Base-by-base conservation (phyloP, 2,797 vertebrate species). In the Phoxinus dragarum region DNA sequence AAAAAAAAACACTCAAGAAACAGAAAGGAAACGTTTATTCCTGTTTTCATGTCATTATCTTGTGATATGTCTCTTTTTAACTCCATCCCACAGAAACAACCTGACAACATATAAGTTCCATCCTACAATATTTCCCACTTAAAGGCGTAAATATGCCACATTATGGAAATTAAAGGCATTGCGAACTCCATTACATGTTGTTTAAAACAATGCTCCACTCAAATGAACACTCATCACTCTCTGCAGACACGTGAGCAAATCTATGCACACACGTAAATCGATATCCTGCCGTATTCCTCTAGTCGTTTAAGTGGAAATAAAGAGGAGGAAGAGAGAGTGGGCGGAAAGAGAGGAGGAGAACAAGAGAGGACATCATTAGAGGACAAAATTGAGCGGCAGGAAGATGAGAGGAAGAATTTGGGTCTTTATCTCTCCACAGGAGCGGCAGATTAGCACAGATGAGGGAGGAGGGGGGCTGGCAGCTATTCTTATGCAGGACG, bases 311-410 rank as follows among this genome's bases (percentile, higher is more conserved):
- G 77, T 85, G 71, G 68, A 80, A 71, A 84, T 49, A 68, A 49
- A 86, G 40, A 80, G 36, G 78, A 56, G 82, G 38, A 80, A 47
- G 59, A 78, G 47, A 47, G 52, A 80, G 82, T 64, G 64, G 69
- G 78, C 3, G 47, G 56, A 84, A 67, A 38, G 38, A 52, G 74
- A 79, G 67, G 64, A 82, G 54, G 64, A 82, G 72, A 89, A 87
- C 88, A 90, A 91, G 91, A 90, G 91, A 93, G 91, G 94, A 92
- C 93, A 80, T 85, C 69, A 80, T 85, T 85, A 85, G 69, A 85
- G 84, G 84, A 85, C 84, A 80, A 80, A 85, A 85, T 80, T 80
- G 77, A 73, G 69, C 56, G 78, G 68, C 77, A 85, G 34, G 40
- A 67, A 82, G 87, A 82, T 75, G 84, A 86, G 80, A 88, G 56